A percentile compares a stretch with the other conserved stretches of the same genome.
Conservation (phyloP, 2,888 invertebrate species). For the Gandaritis pyraliata region DNA sequence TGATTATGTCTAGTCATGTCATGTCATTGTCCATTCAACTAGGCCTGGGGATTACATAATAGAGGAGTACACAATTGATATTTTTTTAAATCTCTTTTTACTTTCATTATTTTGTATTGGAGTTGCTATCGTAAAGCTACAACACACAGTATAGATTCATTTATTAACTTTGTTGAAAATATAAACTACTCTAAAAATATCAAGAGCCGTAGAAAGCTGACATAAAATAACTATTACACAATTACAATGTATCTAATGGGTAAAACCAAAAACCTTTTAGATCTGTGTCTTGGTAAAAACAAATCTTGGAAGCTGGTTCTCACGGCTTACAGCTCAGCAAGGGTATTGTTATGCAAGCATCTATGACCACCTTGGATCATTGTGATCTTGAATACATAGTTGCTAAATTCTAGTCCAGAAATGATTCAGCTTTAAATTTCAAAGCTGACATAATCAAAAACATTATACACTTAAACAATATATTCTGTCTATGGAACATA, state of each 20-base stretch:
- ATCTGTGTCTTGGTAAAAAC: slow-evolving; percentile 33
- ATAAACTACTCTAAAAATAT: not conserved
- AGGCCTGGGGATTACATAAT: too few relatives aligned
- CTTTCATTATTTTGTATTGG: too few relatives aligned
- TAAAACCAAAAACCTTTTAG: slow-evolving; percentile 32
- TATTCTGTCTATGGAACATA: too few relatives aligned
- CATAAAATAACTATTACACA: slow-evolving; percentile 14
- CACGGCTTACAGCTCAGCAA: slow-evolving; percentile 34
- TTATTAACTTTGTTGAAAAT: not conserved
- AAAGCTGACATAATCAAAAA: too few relatives aligned
- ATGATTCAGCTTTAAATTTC: not conserved
- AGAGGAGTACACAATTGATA: too few relatives aligned
- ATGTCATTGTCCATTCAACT: too few relatives aligned
- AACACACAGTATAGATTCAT: too few relatives aligned
- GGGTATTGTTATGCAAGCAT: slow-evolving; percentile 39
- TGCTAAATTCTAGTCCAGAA: slow-evolving; percentile 1
- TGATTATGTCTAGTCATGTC: too few relatives aligned
- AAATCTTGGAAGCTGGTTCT: slow-evolving; percentile 40
- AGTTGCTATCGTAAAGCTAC: too few relatives aligned
- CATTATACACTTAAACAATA: too few relatives aligned
- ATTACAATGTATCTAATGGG: slow-evolving; percentile 28
- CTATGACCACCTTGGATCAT: slow-evolving; percentile 30
- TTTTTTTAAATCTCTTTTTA: too few relatives aligned
- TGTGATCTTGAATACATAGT: slow-evolving; percentile 26
- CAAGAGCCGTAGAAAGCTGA: not conserved